Evolutionary conservation across 2,888 invertebrate species (phyloP).

Genomic region (Oscheius onirici): DNA sequence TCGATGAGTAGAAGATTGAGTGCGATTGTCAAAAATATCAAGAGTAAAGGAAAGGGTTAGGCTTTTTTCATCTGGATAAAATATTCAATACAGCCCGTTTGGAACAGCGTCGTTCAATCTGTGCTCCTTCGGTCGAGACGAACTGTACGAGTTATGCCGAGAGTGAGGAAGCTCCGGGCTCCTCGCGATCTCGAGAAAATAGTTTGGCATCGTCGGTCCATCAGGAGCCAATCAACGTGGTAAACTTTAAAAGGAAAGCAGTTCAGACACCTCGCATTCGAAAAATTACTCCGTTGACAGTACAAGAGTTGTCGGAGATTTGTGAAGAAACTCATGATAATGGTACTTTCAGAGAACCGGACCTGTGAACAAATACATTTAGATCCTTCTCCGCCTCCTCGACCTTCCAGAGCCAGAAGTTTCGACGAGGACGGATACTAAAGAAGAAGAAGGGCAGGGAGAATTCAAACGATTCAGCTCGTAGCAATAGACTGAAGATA

Average conservation of each 20-base stretch:
- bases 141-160: slow-evolving; percentile 2
- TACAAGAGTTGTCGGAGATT: slow-evolving; percentile 21
- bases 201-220: background rate
- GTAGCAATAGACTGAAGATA: too few species aligned
- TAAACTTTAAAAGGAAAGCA: background rate
- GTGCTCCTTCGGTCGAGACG: slow-evolving; percentile 10
- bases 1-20: background rate
- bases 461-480: too few species aligned
- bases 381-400: too few species aligned
- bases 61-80: background rate
- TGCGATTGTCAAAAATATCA: slow-evolving; percentile 16
- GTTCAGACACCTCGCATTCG: background rate
- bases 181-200: background rate
- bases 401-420: too few species aligned
- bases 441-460: too few species aligned
- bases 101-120: background rate
- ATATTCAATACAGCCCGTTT: background rate
- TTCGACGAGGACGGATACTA: too few species aligned
- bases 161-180: background rate
- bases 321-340: background rate
- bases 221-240: background rate
- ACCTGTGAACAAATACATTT: too few species aligned
- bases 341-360: background rate
- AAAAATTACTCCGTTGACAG: background rate
- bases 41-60: slow-evolving; percentile 9